phyloP scores from a whole-genome alignment of 2,113 vertebrate species.

The Amblyopsis rosae region DNA sequence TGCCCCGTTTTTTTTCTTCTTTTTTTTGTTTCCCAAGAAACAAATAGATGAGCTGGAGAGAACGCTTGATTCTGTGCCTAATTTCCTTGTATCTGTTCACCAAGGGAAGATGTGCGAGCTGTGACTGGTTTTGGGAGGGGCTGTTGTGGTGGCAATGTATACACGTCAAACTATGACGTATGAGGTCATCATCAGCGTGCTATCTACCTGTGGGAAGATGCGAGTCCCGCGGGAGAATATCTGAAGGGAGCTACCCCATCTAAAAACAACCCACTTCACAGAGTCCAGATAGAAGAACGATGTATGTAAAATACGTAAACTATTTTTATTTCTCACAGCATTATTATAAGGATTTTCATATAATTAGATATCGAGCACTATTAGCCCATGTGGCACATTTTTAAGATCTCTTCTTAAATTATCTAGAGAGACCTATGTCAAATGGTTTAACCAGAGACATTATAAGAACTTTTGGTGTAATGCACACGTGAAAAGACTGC shows the following conservation, averaged over 20 bases:
- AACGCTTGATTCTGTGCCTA: constrained; percentile 38
- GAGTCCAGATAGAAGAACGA: not conserved
- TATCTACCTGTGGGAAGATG: constrained; percentile 82
- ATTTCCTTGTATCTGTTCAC: constrained; percentile 42
- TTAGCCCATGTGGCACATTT: not conserved
- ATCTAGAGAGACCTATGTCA: no score
- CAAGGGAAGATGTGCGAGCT: constrained; percentile 49
- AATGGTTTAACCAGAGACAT: no score
- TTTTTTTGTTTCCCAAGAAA: constrained; percentile 21
- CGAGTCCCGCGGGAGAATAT: constrained; percentile 63
- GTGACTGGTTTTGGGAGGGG: constrained; percentile 44
- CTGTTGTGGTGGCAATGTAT: constrained; percentile 8
- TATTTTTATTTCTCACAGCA: no score
- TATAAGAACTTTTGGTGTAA: no score
- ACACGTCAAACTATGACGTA: constrained; percentile 92
- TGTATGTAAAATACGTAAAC: not conserved
- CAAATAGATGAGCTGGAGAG: constrained; percentile 44
- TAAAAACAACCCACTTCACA: constrained; percentile 70
- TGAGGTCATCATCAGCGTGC: constrained; percentile 62
- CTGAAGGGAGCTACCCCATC: constrained; percentile 27
- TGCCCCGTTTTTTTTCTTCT: not conserved
- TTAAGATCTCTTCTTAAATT: not conserved
- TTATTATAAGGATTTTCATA: not conserved
- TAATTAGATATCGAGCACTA: not conserved
- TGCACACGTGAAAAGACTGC: no score